Evolutionary conservation across 2,888 invertebrate genomes (phyloP).

Genomic region (Corythucha ciliata): DNA sequence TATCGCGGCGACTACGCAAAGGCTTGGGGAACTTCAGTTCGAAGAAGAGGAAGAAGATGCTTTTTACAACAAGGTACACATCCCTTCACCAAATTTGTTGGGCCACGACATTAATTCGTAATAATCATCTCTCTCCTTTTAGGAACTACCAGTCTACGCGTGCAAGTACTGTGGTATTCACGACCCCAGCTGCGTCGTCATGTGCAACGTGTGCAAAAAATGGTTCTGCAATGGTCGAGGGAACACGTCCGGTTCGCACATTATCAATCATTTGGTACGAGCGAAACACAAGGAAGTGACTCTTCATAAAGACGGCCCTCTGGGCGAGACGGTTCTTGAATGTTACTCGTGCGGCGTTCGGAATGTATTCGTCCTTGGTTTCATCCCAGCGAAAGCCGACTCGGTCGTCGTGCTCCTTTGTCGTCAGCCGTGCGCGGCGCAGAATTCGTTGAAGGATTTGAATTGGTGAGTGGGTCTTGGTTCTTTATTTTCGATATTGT

Average conservation of each 20-base stretch:
- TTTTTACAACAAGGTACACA: slow-evolving; percentile 58
- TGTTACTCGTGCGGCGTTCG: slow-evolving; percentile 98
- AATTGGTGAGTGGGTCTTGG: slow-evolving; percentile 59
- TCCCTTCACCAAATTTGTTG: too few relatives aligned
- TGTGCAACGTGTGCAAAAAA: slow-evolving; percentile 96
- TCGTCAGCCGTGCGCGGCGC: slow-evolving; percentile 95
- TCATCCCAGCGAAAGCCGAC: slow-evolving; percentile 98
- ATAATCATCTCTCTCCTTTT: slow-evolving; percentile 38
- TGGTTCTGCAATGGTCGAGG: slow-evolving; percentile 99
- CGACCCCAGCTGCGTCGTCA: slow-evolving; percentile 92
- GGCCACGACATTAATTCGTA: too few relatives aligned
- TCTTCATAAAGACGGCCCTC: slow-evolving; percentile 89
- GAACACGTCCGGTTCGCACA: slow-evolving; percentile 95
- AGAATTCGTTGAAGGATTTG: slow-evolving; percentile 95
- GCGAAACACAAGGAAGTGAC: slow-evolving; percentile 99
- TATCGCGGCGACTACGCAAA: slow-evolving; percentile 57
- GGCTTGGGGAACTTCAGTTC: slow-evolving; percentile 80
- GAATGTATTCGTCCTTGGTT: slow-evolving; percentile 96
- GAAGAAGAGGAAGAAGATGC: slow-evolving; percentile 92
- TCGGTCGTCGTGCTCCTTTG: slow-evolving; percentile 95
- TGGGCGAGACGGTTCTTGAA: slow-evolving; percentile 95
- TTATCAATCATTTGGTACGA: slow-evolving; percentile 95
- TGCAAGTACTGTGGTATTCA: slow-evolving; percentile 99
- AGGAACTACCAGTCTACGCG: slow-evolving; percentile 89
- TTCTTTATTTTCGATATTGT: too few relatives aligned